A percentile compares a stretch with the other conserved stretches of the same genome.
Conservation (phyloP, 1,140 invertebrate species). For the Drosophila ercepeae region DNA sequence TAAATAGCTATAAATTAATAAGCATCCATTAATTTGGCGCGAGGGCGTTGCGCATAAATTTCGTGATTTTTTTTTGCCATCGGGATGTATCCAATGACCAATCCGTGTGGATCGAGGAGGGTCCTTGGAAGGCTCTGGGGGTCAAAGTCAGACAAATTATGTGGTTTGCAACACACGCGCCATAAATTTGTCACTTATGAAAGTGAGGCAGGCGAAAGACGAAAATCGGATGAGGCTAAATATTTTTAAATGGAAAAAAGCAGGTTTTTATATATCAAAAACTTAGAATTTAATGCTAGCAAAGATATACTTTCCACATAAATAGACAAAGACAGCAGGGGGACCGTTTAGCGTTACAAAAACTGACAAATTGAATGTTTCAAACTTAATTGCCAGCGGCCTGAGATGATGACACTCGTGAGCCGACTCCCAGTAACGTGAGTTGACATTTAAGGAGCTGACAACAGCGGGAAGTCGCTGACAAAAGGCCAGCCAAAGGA, state of each 20-base stretch:
- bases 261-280: neutral
- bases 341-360: constrained; percentile 3
- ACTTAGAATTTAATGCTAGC: neutral
- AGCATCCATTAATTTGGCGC: constrained; percentile 80
- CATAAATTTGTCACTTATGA: constrained; percentile 81
- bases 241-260: neutral
- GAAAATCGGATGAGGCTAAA: neutral
- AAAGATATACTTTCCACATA: neutral
- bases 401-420: constrained; percentile 31
- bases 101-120: constrained; percentile 1
- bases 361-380: constrained; percentile 40
- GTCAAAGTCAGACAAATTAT: constrained; percentile 77
- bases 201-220: neutral
- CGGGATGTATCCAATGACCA: constrained; percentile 44
- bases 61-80: constrained; percentile 54
- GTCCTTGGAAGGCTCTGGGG: constrained; percentile 21
- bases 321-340: neutral
- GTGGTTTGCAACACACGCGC: constrained; percentile 78
- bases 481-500: constrained; percentile 38
- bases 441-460: constrained; percentile 60
- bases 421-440: constrained; percentile 1
- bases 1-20: constrained; percentile 83
- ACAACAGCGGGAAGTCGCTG: constrained; percentile 63
- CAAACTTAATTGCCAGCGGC: constrained; percentile 31
- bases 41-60: constrained; percentile 78